These are phyloP conservation scores for Panthera uncia DNA, from an alignment of 2,113 vertebrate genomes.

Conservation along the genomic window DNA sequence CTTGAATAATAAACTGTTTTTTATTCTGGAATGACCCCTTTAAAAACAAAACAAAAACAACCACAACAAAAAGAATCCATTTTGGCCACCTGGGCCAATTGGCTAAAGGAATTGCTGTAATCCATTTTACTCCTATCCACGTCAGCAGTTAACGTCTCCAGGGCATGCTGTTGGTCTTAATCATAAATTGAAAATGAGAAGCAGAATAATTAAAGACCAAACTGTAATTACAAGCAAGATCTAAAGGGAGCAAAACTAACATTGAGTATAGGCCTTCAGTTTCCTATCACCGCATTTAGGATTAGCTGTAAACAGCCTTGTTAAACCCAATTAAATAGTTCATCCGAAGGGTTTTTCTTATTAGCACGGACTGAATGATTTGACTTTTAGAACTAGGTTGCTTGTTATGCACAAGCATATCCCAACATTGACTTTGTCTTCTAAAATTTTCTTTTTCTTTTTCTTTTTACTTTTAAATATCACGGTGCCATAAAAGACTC, in stretches of 20 bases:
- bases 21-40: not conserved
- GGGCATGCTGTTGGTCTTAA: constrained; percentile 79
- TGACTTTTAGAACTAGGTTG: constrained; percentile 61
- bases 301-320: constrained; percentile 81
- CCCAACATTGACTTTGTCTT: not conserved
- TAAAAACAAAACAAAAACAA: not conserved
- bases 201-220: constrained; percentile 85
- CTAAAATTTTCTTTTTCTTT: not conserved
- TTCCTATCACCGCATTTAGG: constrained; percentile 82
- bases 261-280: constrained; percentile 68
- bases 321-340: constrained; percentile 83
- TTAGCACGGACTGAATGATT: constrained; percentile 70
- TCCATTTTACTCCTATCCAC: constrained; percentile 75
- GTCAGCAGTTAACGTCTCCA: constrained; percentile 77
- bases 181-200: constrained; percentile 84
- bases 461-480: not conserved
- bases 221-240: constrained; percentile 84
- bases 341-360: constrained; percentile 76
- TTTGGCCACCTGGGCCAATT: constrained; percentile 5
- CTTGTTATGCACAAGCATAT: constrained; percentile 38
- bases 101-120: constrained; percentile 61
- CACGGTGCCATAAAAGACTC: not conserved
- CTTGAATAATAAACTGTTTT: not conserved
- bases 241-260: constrained; percentile 82
- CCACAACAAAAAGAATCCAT: constrained; percentile 49